Evolutionary conservation across 2,888 invertebrate species (phyloP), one percentile per base, ranked within the genome.

Genomic region (Trissonchulus sp.): DNA sequence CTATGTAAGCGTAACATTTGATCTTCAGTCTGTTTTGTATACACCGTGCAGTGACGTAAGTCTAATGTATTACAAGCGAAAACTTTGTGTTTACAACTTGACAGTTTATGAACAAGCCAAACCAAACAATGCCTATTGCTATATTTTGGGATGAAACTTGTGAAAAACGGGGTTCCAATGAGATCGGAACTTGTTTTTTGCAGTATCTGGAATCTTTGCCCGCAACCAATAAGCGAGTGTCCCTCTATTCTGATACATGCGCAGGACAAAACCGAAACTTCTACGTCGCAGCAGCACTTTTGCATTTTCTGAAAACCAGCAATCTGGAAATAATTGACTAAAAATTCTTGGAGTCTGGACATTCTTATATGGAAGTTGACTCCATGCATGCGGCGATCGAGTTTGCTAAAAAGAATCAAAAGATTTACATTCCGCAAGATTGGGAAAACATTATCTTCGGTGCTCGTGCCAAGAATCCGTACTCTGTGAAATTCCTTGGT

Each of bases 51-150:
- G 68, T 69, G 74, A 68, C 23, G 74, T 68, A 2, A 31, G 31
- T 28, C 69, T 3, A 28, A 18, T 74, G 68, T 74, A 74, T 33
- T 74, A 74, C 74, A 74, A 74, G 36, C 72, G 74, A 3, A 74
- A 74, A 28, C 63, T 74, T 3, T 23, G n/a, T 28, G 65, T 68
- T 8, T 74, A 74, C 74, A 74, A 74, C 36, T 15, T 74, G 30
- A 74, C 74, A 28, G 8, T 74, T 23, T 74, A 72, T 28, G 62
- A 72, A n/a, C 38, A 62, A 23, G 37, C 35, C 3, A 35, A 33
- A 36, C n/a, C 60, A 3, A 23, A 72, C n/a, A 72, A 68, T 18
- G 74, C 31, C 15, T 48, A 31, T 31, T 74, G 74, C 68, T 74
- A n/a, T 35, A n/a, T 31, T 74, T n/a, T 74, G 74, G 74, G 33